A percentile compares a stretch with the other conserved stretches of the same genome.
Conservation (phyloP, 2,888 invertebrate species). For the Epinotia ramella region DNA sequence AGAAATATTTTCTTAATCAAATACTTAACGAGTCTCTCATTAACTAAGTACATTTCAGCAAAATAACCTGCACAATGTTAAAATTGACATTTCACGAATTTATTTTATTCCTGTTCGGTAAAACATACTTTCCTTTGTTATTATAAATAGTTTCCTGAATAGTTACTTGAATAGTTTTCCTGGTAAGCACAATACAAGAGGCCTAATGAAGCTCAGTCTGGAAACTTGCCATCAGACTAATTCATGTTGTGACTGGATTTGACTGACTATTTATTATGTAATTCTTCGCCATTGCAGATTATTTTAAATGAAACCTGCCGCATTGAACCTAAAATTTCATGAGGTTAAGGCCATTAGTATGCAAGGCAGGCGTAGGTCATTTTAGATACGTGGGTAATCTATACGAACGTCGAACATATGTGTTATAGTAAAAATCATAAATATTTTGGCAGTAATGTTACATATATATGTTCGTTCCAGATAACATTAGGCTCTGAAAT, state of each 20-base stretch:
- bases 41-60: neutral
- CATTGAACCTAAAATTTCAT: slow-evolving; percentile 14
- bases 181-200: slow-evolving; percentile 30
- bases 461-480: no score
- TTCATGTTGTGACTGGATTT: slow-evolving; percentile 32
- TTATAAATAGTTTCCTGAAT: slow-evolving; percentile 2
- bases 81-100: neutral
- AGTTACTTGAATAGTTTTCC: slow-evolving; percentile 24
- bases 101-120: neutral
- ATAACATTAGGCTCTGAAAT: no score
- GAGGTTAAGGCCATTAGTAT: slow-evolving; percentile 21
- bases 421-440: no score
- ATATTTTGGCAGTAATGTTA: no score
- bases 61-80: neutral
- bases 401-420: no score
- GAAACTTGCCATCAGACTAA: slow-evolving; percentile 33
- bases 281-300: slow-evolving; percentile 77
- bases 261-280: slow-evolving; percentile 64
- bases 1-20: neutral
- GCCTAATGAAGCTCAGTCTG: slow-evolving; percentile 31
- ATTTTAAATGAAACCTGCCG: slow-evolving; percentile 47
- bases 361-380: neutral
- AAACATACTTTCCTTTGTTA: slow-evolving; percentile 7
- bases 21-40: neutral
- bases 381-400: slow-evolving; percentile 13